Percentiles rank a stretch among this genome's conserved stretches.
Evolutionary conservation across 2,113 vertebrate species (phyloP).

Genomic region (Heteronetta atricapilla): DNA sequence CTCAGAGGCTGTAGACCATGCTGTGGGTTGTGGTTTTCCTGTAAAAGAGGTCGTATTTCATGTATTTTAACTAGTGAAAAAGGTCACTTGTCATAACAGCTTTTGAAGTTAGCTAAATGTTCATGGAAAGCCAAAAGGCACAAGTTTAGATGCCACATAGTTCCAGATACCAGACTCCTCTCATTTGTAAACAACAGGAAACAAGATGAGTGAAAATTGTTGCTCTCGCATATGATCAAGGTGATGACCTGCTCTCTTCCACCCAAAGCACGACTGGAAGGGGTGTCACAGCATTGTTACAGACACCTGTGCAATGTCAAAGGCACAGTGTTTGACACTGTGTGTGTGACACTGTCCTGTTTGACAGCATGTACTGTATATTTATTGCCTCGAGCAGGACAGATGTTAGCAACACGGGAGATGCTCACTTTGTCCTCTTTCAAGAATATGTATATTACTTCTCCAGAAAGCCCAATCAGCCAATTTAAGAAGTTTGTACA

Average conservation of each 20-base stretch:
- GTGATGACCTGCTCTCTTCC: constrained; percentile 31
- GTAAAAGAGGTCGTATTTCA: not conserved
- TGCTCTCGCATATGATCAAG: constrained; percentile 22
- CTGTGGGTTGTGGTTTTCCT: not conserved
- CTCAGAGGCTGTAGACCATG: not conserved
- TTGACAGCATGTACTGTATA: not conserved
- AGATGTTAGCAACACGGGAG: not conserved
- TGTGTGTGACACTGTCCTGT: too few relatives aligned
- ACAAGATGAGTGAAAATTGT: constrained; percentile 19
- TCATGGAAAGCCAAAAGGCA: not conserved
- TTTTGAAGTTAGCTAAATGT: constrained; percentile 7
- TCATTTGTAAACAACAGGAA: constrained; percentile 40
- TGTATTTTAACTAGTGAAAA: constrained; percentile 2
- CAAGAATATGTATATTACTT: not conserved
- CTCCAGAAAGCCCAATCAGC: not conserved
- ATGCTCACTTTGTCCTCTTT: not conserved
- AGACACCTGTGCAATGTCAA: constrained; percentile 47
- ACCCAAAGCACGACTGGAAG: constrained; percentile 3
- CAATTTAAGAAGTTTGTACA: not conserved
- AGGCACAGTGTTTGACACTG: accelerated
- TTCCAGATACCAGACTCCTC: not conserved
- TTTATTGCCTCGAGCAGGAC: not conserved
- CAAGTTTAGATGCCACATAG: not conserved
- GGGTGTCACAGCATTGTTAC: not conserved
- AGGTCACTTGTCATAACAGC: not conserved